Percentiles rank a stretch among this genome's conserved stretches.
These are phyloP conservation scores for Neoarius graeffei DNA, from an alignment of 2,113 vertebrate species.

Conservation along the genomic window DNA sequence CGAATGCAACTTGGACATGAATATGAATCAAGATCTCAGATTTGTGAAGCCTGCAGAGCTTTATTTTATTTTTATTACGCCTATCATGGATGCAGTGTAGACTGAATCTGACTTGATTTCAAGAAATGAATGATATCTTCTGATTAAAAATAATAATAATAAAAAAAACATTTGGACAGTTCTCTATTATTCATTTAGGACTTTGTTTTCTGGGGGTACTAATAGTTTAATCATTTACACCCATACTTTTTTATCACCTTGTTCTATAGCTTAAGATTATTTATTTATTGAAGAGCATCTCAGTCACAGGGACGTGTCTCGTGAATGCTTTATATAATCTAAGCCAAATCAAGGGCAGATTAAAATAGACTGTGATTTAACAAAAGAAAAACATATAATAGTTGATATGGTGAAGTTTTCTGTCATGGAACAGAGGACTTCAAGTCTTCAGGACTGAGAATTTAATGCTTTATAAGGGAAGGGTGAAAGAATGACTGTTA, in stretches of 20 bases:
- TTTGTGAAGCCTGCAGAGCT: background rate
- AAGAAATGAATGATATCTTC: background rate
- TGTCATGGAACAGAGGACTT: background rate
- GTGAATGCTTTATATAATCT: background rate
- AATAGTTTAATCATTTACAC: background rate
- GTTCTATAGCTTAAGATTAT: background rate
- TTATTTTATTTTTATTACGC: no score
- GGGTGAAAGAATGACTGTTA: no score
- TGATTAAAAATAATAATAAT: background rate
- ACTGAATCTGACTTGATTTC: background rate
- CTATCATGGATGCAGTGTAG: background rate
- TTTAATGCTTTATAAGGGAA: no score
- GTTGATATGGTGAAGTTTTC: background rate
- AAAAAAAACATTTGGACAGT: background rate
- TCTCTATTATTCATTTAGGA: background rate
- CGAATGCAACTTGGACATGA: background rate
- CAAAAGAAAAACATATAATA: background rate
- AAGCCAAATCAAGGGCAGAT: background rate
- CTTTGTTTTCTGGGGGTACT: background rate
- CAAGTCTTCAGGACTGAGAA: no score
- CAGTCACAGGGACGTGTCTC: no score
- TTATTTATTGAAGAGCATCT: background rate
- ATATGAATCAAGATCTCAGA: background rate
- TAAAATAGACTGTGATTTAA: background rate
- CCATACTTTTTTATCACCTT: background rate